Conservation (phyloP, 2,113 vertebrate genomes). For the Setophaga coronata region DNA sequence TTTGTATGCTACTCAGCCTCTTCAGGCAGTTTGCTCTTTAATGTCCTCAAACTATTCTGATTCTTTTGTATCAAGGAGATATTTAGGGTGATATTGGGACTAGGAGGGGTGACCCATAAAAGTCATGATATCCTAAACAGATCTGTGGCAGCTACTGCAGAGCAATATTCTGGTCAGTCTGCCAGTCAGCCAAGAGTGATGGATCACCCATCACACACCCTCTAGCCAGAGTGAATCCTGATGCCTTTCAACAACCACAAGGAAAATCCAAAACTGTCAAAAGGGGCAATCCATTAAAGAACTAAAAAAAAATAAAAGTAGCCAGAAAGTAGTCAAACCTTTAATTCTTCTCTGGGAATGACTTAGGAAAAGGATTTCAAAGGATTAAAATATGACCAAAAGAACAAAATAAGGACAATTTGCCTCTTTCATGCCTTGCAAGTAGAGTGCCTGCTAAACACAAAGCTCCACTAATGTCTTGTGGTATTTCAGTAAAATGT, state of each 20-base stretch:
- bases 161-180: neutral
- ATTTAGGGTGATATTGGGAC: neutral
- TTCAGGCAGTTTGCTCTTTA: neutral
- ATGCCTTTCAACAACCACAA: neutral
- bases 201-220: neutral
- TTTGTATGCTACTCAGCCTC: neutral
- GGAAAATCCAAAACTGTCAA: neutral
- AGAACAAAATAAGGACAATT: neutral
- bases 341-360: neutral
- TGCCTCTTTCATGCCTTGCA: neutral
- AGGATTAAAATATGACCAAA: conserved; percentile 1
- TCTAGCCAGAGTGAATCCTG: neutral
- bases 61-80: neutral
- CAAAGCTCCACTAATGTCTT: neutral
- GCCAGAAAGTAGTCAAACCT: neutral
- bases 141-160: neutral
- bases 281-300: neutral
- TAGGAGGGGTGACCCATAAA: neutral
- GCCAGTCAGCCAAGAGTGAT: neutral
- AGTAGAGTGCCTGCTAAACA: neutral
- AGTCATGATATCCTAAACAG: neutral
- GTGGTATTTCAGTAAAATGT: neutral
- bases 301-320: neutral
- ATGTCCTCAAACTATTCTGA: neutral
- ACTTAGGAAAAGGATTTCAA: neutral